Evolutionary conservation across 2,113 vertebrate genomes (phyloP).

Genomic region (Saguinus midas): DNA sequence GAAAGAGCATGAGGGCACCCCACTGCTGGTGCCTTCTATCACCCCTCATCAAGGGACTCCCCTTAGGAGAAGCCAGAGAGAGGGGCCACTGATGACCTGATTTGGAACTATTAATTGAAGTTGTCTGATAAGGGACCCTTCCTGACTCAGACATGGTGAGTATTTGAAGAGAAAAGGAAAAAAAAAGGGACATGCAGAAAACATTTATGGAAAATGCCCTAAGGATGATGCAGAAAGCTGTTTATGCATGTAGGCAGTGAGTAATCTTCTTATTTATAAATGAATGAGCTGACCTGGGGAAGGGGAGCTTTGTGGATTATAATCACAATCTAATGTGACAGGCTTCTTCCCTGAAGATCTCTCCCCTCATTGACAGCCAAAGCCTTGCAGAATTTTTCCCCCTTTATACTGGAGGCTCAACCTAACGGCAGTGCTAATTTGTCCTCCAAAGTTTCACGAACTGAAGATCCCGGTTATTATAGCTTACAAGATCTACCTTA

Average conservation of each 20-base stretch:
- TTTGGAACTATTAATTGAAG: slow-evolving; percentile 75
- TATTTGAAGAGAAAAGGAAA: not conserved
- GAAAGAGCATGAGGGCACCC: slow-evolving; percentile 73
- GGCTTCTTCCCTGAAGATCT: not conserved
- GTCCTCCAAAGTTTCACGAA: not conserved
- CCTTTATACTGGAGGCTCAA: not conserved
- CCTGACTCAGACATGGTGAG: slow-evolving; percentile 47
- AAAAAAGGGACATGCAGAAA: not conserved
- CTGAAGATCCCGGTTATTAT: not conserved
- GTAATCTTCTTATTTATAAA: slow-evolving; percentile 67
- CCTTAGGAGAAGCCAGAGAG: slow-evolving; percentile 68
- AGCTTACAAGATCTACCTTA: not conserved
- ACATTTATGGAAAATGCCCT: not conserved
- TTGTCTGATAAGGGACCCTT: slow-evolving; percentile 51
- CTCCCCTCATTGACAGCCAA: not conserved
- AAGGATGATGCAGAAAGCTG: slow-evolving; percentile 52
- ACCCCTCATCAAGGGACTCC: slow-evolving; percentile 77
- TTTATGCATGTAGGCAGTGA: slow-evolving; percentile 10
- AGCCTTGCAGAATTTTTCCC: not conserved
- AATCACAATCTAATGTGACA: slow-evolving; percentile 14
- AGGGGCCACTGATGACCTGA: slow-evolving; percentile 69
- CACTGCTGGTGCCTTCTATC: slow-evolving; percentile 69
- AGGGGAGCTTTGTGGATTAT: slow-evolving; percentile 29
- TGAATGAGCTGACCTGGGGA: not conserved
- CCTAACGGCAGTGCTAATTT: not conserved